Percentiles rank a stretch among this genome's conserved stretches.
These are phyloP conservation scores for Danio jaintianensis DNA, from an alignment of 2,797 vertebrate genomes.

Conservation along the genomic window DNA sequence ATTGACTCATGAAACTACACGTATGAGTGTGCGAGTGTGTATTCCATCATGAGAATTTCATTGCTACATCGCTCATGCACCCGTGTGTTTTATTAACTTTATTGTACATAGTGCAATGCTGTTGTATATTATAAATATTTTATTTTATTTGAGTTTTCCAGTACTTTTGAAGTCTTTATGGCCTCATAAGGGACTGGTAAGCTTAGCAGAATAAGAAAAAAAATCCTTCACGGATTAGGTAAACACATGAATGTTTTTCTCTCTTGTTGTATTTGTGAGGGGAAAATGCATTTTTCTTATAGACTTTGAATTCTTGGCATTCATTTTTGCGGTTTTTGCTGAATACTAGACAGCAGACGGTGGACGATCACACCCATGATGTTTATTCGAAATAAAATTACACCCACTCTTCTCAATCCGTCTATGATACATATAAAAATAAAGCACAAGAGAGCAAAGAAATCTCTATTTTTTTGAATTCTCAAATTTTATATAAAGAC, in stretches of 20 bases:
- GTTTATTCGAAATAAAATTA: neutral
- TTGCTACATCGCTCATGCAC: conserved; percentile 11
- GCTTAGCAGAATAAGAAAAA: no score
- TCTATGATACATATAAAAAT: conserved; percentile 3
- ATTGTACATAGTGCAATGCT: conserved; percentile 34
- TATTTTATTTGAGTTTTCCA: conserved; percentile 28
- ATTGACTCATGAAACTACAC: conserved; percentile 15
- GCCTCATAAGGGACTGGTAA: neutral
- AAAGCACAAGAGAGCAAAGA: conserved; percentile 35
- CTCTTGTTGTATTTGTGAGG: neutral
- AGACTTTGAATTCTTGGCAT: neutral
- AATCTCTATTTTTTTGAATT: conserved; percentile 31
- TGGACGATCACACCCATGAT: conserved; percentile 16
- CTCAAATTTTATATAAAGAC: conserved; percentile 34
- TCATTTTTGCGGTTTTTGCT: neutral
- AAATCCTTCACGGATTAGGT: neutral
- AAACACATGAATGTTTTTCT: neutral
- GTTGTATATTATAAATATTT: conserved; percentile 16
- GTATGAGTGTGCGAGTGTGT: conserved; percentile 27
- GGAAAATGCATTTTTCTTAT: neutral
- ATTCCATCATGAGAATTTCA: conserved; percentile 34
- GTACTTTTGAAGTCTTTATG: conserved; percentile 16
- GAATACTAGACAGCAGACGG: neutral
- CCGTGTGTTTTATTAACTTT: conserved; percentile 34
- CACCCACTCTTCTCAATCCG: neutral